These are phyloP conservation scores for Gorsachius magnificus DNA, from an alignment of 2,797 vertebrate species.

Conservation along the genomic window DNA sequence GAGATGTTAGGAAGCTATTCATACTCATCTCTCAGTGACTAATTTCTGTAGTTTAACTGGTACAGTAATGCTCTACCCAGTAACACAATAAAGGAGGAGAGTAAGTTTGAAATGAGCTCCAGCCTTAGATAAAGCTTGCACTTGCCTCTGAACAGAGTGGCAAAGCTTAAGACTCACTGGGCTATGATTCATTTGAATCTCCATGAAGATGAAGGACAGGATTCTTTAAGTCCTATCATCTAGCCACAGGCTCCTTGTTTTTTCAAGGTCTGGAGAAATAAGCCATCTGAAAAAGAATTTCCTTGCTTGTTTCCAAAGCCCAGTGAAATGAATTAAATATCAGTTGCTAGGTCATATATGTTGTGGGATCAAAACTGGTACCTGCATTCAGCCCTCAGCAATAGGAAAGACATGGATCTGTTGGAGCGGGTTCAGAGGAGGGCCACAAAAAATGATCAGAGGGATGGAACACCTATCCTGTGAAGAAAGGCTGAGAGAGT, in stretches of 20 bases:
- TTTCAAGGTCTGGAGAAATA: not conserved
- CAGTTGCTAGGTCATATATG: not conserved
- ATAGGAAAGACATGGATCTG: no score
- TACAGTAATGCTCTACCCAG: not conserved
- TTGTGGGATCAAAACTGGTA: not conserved
- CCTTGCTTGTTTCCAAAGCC: not conserved
- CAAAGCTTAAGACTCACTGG: not conserved
- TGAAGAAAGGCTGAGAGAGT: no score
- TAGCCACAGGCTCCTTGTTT: not conserved
- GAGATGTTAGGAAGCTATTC: not conserved
- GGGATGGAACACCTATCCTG: no score
- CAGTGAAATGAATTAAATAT: not conserved
- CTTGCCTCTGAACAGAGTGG: not conserved
- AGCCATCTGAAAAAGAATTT: not conserved
- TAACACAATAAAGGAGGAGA: not conserved
- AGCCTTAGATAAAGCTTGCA: not conserved
- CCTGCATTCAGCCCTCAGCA: no score
- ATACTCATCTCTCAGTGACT: not conserved
- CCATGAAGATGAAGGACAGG: not conserved
- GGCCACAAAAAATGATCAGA: no score
- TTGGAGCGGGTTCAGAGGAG: no score
- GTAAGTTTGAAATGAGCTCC: not conserved
- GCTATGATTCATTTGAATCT: not conserved
- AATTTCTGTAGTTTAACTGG: not conserved
- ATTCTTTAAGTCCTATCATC: not conserved